phyloP scores from a whole-genome alignment of 2,888 invertebrate species.

The Caradrina kadenii region DNA sequence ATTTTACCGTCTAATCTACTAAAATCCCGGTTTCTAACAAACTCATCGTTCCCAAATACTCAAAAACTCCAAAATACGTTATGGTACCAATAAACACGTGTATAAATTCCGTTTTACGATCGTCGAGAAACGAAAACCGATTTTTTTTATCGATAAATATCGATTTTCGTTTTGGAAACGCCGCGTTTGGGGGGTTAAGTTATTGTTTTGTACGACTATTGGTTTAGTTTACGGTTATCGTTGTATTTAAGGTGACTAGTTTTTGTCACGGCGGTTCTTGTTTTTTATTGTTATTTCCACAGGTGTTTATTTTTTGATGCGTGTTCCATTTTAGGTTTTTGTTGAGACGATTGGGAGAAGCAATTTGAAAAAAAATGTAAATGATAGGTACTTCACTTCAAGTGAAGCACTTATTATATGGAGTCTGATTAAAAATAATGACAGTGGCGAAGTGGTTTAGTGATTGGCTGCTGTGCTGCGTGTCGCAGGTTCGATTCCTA shows the following conservation, averaged over 20 bases:
- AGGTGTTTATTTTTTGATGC: conserved; percentile 1
- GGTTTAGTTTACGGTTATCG: conserved; percentile 87
- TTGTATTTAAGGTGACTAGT: conserved; percentile 66
- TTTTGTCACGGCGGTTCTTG: conserved; percentile 39
- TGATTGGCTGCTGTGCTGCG: too few species aligned
- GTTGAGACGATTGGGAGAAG: too few species aligned
- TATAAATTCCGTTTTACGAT: conserved; percentile 75
- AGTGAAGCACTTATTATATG: conserved; percentile 2
- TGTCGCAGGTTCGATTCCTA: too few species aligned
- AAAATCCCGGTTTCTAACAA: conserved; percentile 57
- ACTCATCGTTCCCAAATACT: conserved; percentile 44
- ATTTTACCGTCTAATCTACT: conserved; percentile 57
- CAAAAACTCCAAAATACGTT: conserved; percentile 53
- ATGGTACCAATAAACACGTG: conserved; percentile 68
- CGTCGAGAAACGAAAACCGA: conserved; percentile 61
- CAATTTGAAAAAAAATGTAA: too few species aligned
- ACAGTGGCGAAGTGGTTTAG: too few species aligned
- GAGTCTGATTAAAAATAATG: too few species aligned
- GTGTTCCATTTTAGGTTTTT: background rate
- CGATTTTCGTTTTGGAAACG: conserved; percentile 70
- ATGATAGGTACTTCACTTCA: background rate
- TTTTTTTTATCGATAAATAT: conserved; percentile 76
- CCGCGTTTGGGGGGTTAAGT: conserved; percentile 65
- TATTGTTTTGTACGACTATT: conserved; percentile 78
- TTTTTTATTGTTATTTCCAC: conserved; percentile 16